These are phyloP conservation scores for Drosophila limbata DNA, from an alignment of 2,888 invertebrate genomes.

Conservation along the genomic window DNA sequence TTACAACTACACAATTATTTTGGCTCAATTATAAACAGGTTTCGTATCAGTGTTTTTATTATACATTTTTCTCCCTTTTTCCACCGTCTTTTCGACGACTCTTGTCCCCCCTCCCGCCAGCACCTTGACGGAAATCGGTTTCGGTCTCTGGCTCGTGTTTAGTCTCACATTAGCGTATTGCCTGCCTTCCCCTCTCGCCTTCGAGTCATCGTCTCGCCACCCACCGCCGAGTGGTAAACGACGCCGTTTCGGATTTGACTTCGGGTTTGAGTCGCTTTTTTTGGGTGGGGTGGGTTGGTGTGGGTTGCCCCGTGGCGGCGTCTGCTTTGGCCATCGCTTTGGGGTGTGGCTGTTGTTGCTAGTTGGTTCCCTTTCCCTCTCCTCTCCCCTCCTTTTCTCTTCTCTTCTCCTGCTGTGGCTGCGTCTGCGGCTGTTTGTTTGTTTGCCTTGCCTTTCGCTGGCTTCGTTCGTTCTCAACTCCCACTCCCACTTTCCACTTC, in stretches of 20 bases:
- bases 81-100: constrained; percentile 1
- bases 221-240: constrained; percentile 62
- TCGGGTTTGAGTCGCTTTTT: constrained; percentile 27
- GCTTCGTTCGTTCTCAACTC: constrained; percentile 32
- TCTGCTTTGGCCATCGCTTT: constrained; percentile 44
- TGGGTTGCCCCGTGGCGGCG: constrained; percentile 32
- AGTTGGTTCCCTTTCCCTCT: background rate
- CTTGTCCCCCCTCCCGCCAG: constrained; percentile 13
- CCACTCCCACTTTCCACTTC: constrained; percentile 11
- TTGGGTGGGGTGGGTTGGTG: constrained; percentile 21
- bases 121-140: constrained; percentile 72
- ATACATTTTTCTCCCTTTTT: background rate
- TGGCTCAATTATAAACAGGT: constrained; percentile 5
- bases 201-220: background rate
- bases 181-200: constrained; percentile 6
- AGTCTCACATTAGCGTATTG: constrained; percentile 76
- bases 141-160: constrained; percentile 71
- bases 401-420: constrained; percentile 20
- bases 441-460: constrained; percentile 56
- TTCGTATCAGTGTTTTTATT: constrained; percentile 34
- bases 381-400: background rate
- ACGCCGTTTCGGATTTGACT: constrained; percentile 59
- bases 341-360: constrained; percentile 39
- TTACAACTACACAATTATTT: constrained; percentile 3
- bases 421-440: constrained; percentile 58